These are phyloP conservation scores for Trinectes maculatus DNA, from an alignment of 2,113 vertebrate species.

Conservation along the genomic window DNA sequence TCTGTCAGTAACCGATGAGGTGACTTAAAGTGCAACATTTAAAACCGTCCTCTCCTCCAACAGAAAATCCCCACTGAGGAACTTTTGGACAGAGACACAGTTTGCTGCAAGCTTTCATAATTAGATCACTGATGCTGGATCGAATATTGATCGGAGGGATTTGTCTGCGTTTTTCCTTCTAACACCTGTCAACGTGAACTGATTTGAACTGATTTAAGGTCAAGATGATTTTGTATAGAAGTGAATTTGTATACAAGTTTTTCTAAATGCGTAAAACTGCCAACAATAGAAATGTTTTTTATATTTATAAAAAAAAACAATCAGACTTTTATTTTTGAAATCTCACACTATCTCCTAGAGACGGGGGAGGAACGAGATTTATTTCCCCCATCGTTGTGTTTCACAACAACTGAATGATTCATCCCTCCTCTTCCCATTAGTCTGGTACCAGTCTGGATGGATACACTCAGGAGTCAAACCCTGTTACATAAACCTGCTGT, in stretches of 20 bases:
- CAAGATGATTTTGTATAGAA: too few species aligned
- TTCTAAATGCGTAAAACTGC: too few species aligned
- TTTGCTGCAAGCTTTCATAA: slow-evolving; percentile 1
- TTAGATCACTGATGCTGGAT: neutral
- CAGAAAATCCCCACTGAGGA: neutral
- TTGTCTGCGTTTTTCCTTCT: neutral
- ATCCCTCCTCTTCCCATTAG: slow-evolving; percentile 20
- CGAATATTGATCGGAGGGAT: neutral
- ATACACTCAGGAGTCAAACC: slow-evolving; percentile 13
- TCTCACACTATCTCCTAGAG: too few species aligned
- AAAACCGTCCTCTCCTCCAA: neutral
- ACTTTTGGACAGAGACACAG: neutral
- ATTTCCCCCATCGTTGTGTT: too few species aligned
- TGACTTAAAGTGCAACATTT: neutral
- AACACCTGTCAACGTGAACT: neutral
- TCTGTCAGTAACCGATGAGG: neutral
- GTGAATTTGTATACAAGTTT: too few species aligned
- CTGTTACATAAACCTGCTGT: slow-evolving; percentile 40
- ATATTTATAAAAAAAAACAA: too few species aligned
- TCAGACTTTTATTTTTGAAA: too few species aligned
- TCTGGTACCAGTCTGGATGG: slow-evolving; percentile 35
- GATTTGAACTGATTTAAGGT: slow-evolving; percentile 1
- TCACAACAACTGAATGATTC: neutral
- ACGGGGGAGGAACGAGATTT: too few species aligned
- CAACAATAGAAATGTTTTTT: too few species aligned